Conservation (phyloP, 2,888 invertebrate species). For the Busseola fusca region DNA sequence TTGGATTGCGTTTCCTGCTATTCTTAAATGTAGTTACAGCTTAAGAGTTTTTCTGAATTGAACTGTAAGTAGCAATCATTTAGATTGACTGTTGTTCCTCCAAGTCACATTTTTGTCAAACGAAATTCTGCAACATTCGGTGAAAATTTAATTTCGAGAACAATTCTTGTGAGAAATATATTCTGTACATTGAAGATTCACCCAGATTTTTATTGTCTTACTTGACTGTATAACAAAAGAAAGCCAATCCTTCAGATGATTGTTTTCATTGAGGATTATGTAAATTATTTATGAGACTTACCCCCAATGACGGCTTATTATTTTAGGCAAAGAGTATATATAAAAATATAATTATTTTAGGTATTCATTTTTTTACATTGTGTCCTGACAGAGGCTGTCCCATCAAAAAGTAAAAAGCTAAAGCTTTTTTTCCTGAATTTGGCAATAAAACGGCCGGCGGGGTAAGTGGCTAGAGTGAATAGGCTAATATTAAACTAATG, state of each 20-base stretch:
- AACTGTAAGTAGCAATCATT: slow-evolving; percentile 18
- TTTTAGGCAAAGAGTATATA: too few species aligned
- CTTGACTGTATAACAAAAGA: slow-evolving; percentile 17
- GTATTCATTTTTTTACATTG: not conserved
- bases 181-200: slow-evolving; percentile 39
- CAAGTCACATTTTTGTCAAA: slow-evolving; percentile 21
- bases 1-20: slow-evolving; percentile 51
- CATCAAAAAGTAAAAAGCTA: not conserved
- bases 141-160: slow-evolving; percentile 18
- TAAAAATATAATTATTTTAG: too few species aligned
- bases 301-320: not conserved
- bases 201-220: slow-evolving; percentile 36
- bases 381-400: not conserved
- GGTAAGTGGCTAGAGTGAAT: too few species aligned
- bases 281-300: slow-evolving; percentile 25
- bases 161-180: slow-evolving; percentile 38
- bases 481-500: too few species aligned
- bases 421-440: not conserved
- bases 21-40: slow-evolving; percentile 29
- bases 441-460: too few species aligned
- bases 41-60: slow-evolving; percentile 25
- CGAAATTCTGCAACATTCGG: slow-evolving; percentile 12
- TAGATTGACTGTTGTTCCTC: slow-evolving; percentile 31
- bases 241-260: not conserved
- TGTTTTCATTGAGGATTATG: slow-evolving; percentile 13